Base-by-base conservation (phyloP, 2,113 vertebrate genomes). In the Theristicus caerulescens region DNA sequence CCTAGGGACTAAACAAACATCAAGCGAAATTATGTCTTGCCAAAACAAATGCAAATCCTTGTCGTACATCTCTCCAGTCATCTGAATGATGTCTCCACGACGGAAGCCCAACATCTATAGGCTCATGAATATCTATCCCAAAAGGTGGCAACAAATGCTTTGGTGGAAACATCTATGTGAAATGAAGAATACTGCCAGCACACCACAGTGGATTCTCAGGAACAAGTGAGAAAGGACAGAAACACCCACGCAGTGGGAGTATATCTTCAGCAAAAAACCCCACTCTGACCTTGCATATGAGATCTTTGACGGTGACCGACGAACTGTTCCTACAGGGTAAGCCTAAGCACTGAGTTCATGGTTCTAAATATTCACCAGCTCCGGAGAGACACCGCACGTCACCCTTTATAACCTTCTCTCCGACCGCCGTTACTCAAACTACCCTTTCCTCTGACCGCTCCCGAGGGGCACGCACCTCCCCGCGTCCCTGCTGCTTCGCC, bases 221-320 rank as follows among this genome's bases (percentile, higher is more conserved):
- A 32, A 10, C 44, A 5, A 61, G 71, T 4, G 26, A 40, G 29
- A 55, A 49, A 44, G 38, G 61, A 24, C 9, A 40, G 69, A 42
- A 54, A 67, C 38, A 34, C 38, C 32, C 76, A 71, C 0, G 0
- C 6, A 5, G 52, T 2, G n/a, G 32, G 52, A 86, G 51, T 62
- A 4, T 0, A 25, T 14, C 82, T 47, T 22, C 57, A 7, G 2
- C 2, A 20, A 58, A 62, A 17, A 1, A 1, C 2, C 17, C 52
- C 32, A 2, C 42, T 25, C 47, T 22, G 16, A 47, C 18, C 67
- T 27, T 4, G 26, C 12, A 22, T 2, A 1, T 2, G 71, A 40
- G 47, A 59, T 10, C 31, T 13, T 17, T 3, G 15, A 9, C 3
- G 34, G 87, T 13, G 47, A 27, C 49, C 0, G 0, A 26, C 8